A percentile compares a stretch with the other conserved stretches of the same genome.
Conservation (phyloP, 2,797 vertebrate genomes). For the Ctenochaetus hawaiiensis region DNA sequence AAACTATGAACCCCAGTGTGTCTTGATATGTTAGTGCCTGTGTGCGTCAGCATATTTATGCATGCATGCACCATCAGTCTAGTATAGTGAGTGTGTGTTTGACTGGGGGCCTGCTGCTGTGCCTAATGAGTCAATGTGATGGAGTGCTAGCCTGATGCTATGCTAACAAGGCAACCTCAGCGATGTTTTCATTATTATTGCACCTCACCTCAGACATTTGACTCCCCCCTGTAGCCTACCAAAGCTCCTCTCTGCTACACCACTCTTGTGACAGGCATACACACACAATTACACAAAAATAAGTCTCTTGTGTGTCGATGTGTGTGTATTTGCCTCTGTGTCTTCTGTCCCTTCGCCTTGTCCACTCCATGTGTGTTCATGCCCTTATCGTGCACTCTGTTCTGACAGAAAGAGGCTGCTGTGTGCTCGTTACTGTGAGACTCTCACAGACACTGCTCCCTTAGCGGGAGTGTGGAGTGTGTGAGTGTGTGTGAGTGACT, state of each 20-base stretch:
- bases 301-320: slow-evolving; percentile 3
- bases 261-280: slow-evolving; percentile 12
- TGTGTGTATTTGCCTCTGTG: slow-evolving; percentile 16
- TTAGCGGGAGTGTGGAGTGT: slow-evolving; percentile 44
- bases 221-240: not conserved
- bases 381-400: slow-evolving; percentile 54
- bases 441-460: slow-evolving; percentile 55
- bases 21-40: slow-evolving; percentile 16
- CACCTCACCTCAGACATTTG: slow-evolving; percentile 38
- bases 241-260: slow-evolving; percentile 2
- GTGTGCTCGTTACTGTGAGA: slow-evolving; percentile 62
- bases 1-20: not conserved
- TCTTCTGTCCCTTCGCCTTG: slow-evolving; percentile 54
- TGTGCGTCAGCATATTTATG: slow-evolving; percentile 50
- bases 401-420: slow-evolving; percentile 76
- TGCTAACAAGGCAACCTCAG: slow-evolving; percentile 55
- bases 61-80: not conserved
- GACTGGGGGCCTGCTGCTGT: slow-evolving; percentile 27
- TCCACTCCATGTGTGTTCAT: slow-evolving; percentile 48
- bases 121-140: slow-evolving; percentile 73
- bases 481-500: slow-evolving; percentile 45
- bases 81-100: not conserved
- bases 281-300: slow-evolving; percentile 6
- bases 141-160: slow-evolving; percentile 45
- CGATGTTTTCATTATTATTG: slow-evolving; percentile 51